These are phyloP conservation scores for Fundulus diaphanus DNA, from an alignment of 2,797 vertebrate genomes.

Conservation along the genomic window DNA sequence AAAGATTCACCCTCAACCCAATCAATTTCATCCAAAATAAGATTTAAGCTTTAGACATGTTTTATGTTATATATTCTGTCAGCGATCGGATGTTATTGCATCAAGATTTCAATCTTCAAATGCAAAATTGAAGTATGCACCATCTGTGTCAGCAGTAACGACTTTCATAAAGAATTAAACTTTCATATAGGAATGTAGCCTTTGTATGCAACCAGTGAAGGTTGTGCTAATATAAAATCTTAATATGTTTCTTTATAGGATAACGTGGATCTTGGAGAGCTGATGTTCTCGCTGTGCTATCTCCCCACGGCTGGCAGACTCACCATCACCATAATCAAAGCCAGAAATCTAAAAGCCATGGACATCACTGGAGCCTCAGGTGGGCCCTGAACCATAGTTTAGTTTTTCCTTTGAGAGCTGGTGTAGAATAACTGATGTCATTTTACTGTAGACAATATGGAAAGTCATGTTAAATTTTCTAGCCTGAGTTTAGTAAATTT, in stretches of 20 bases:
- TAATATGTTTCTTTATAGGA: conserved; percentile 80
- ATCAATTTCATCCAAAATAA: neutral
- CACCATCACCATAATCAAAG: conserved; percentile 98
- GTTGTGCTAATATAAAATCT: neutral
- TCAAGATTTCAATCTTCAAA: conserved; percentile 2
- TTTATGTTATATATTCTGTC: neutral
- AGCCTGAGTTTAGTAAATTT: too few relatives aligned
- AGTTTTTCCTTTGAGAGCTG: neutral
- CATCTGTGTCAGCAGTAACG: conserved; percentile 1
- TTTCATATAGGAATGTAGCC: neutral
- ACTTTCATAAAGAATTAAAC: neutral
- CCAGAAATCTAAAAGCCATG: conserved; percentile 99
- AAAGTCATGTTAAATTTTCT: too few relatives aligned
- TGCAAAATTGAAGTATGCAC: neutral
- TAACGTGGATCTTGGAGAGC: conserved; percentile 95
- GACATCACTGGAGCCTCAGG: conserved; percentile 99
- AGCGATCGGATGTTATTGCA: neutral
- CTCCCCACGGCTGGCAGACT: conserved; percentile 96
- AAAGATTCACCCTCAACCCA: neutral
- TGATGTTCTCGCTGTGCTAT: conserved; percentile 99
- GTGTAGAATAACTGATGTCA: neutral
- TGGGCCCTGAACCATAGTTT: conserved; percentile 58
- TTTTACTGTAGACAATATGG: too few relatives aligned
- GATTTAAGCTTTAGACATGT: neutral
- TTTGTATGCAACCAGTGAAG: neutral